Evolutionary conservation across 1,140 invertebrate species (phyloP), one percentile per base, ranked within the genome.

Genomic region (Agraylea sexmaculata): DNA sequence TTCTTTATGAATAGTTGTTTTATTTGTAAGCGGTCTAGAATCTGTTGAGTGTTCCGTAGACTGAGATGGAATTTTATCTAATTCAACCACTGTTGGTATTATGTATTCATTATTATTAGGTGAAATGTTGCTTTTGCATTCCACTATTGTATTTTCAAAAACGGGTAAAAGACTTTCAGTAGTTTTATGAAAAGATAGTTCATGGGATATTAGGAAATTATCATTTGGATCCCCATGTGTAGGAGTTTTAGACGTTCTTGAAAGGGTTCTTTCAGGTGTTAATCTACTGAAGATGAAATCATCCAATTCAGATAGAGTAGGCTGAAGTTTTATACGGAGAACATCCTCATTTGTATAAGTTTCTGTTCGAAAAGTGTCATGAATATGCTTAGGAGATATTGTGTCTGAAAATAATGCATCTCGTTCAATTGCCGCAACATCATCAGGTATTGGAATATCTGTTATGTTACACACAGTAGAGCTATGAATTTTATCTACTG

Each of bases 281-380:
- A n/a, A n/a, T n/a, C n/a, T n/a, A n/a, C n/a, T n/a, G n/a, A n/a
- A n/a, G n/a, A n/a, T n/a, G n/a, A n/a, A n/a, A n/a, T n/a, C 37
- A 21, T 62, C 59, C 7, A 64, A 23, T 42, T 64, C 59, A 3
- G 50, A 52, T 11, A 50, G 52, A 18, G 63, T 45, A 0, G 65
- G 65, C 20, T 59, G 62, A 38, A 68, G 61, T 49, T 65, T 68
- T 0, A 68, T 58, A 51, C 60, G 63, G 15, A 68, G 57, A 19
- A 66, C 55, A 33, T 66, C 62, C 50, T 68, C 59, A 40, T 68
- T 65, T 10, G 60, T 64, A 40, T 63, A 58, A 4, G 56, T 64
- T 49, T 68, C 65, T 1, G 63, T 66, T 55, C 64, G 63, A 7
- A 61, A 40, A 23, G 64, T 55, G 42, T 64, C 58, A 40, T 60